Conservation (phyloP, 1,140 invertebrate species). For the Argopecten irradians region DNA sequence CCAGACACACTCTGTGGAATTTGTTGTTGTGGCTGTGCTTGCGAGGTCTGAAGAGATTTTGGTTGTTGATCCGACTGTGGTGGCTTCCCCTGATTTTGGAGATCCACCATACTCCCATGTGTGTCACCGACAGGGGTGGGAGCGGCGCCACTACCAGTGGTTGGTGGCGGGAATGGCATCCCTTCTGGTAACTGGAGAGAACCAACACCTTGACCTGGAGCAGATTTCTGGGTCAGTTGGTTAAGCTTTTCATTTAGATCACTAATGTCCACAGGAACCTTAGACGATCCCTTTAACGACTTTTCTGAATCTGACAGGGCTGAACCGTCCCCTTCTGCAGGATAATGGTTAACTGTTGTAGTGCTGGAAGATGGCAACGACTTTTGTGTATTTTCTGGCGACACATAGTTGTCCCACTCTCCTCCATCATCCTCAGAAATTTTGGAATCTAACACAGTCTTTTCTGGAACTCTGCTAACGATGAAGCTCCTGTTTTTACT, state of each 20-base stretch:
- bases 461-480: slow-evolving; percentile 63
- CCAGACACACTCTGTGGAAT: slow-evolving; percentile 6
- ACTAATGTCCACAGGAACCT: slow-evolving; percentile 67
- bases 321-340: slow-evolving; percentile 50
- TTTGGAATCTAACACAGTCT: slow-evolving; percentile 56
- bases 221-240: slow-evolving; percentile 53
- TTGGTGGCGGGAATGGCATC: slow-evolving; percentile 33
- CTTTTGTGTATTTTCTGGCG: slow-evolving; percentile 53
- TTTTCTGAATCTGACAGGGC: slow-evolving; percentile 57
- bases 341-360: slow-evolving; percentile 29
- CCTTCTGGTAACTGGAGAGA: slow-evolving; percentile 16
- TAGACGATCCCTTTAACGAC: slow-evolving; percentile 54
- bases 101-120: neutral
- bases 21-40: neutral
- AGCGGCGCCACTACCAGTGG: neutral
- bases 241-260: slow-evolving; percentile 66
- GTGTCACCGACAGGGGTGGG: neutral
- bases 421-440: slow-evolving; percentile 69
- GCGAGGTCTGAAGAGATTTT: neutral
- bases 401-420: slow-evolving; percentile 59
- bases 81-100: neutral
- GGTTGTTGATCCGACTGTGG: neutral
- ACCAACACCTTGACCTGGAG: neutral
- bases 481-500: slow-evolving; percentile 69
- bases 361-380: slow-evolving; percentile 46